Evolutionary conservation across 2,888 invertebrate genomes (phyloP).

Genomic region (Lasioglossum morio): DNA sequence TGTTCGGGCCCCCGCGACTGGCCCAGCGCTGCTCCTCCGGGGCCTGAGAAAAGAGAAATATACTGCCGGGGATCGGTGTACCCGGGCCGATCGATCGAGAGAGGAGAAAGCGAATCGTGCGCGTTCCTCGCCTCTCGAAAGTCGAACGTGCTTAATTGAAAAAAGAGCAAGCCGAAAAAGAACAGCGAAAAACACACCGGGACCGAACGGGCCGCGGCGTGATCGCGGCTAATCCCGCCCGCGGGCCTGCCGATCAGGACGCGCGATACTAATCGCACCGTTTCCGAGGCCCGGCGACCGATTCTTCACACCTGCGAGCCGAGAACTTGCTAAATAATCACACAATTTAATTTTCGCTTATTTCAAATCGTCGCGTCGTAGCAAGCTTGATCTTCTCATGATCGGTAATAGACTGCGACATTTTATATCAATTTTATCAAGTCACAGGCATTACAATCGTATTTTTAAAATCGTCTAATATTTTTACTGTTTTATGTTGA

Average conservation of each 20-base stretch:
- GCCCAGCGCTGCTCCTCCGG: not conserved
- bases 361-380: no score
- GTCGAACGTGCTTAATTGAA: conserved; percentile 63
- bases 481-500: no score
- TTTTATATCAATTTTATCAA: no score
- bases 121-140: conserved; percentile 65
- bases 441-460: no score
- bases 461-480: no score
- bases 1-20: not conserved
- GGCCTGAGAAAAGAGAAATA: conserved; percentile 50
- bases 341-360: no score
- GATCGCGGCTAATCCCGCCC: not conserved
- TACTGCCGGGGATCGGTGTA: conserved; percentile 45
- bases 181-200: not conserved
- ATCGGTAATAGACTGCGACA: no score
- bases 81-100: conserved; percentile 42
- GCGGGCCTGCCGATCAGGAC: not conserved
- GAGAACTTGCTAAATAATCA: not conserved
- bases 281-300: not conserved
- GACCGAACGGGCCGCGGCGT: not conserved
- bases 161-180: conserved; percentile 8
- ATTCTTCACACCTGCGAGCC: not conserved
- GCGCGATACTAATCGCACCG: not conserved
- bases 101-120: conserved; percentile 64
- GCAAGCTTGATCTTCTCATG: no score